phyloP scores from a whole-genome alignment of 35 echinoderm and acorn worm species.

The Lytechinus variegatus region DNA sequence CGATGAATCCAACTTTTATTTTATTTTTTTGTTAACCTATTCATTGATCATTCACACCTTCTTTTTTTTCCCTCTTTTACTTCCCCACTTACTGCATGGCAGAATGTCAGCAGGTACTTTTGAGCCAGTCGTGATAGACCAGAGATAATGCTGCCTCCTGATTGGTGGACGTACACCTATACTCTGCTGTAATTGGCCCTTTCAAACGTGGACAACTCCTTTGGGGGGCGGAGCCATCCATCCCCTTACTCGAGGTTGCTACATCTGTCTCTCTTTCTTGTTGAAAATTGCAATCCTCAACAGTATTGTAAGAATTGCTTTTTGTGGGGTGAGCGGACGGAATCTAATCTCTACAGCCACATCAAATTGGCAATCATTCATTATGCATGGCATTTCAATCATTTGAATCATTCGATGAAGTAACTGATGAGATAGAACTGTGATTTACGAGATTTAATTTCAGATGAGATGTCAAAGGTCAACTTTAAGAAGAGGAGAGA shows the following conservation, averaged over 20 bases:
- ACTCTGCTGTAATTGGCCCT: background rate
- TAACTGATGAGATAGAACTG: no score
- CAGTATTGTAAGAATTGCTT: background rate
- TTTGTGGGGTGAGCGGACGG: background rate
- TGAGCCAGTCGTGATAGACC: constrained; percentile 97
- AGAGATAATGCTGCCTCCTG: constrained; percentile 77
- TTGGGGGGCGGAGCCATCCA: background rate
- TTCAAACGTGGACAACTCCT: background rate
- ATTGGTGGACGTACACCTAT: background rate
- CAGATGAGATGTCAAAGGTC: background rate
- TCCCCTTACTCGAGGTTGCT: background rate
- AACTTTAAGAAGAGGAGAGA: background rate
- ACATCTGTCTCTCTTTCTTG: background rate
- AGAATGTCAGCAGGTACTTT: constrained; percentile 99
- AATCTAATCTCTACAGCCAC: background rate
- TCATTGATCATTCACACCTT: no score
- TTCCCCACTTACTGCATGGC: constrained; percentile 26
- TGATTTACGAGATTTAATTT: background rate
- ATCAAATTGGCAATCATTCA: background rate
- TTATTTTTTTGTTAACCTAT: no score
- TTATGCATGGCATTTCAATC: background rate
- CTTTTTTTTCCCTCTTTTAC: background rate
- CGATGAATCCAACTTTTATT: no score
- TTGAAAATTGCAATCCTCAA: background rate
- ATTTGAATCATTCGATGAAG: background rate